phyloP scores from a whole-genome alignment of 1,140 invertebrate genomes.

The Drosophila paulistorum region DNA sequence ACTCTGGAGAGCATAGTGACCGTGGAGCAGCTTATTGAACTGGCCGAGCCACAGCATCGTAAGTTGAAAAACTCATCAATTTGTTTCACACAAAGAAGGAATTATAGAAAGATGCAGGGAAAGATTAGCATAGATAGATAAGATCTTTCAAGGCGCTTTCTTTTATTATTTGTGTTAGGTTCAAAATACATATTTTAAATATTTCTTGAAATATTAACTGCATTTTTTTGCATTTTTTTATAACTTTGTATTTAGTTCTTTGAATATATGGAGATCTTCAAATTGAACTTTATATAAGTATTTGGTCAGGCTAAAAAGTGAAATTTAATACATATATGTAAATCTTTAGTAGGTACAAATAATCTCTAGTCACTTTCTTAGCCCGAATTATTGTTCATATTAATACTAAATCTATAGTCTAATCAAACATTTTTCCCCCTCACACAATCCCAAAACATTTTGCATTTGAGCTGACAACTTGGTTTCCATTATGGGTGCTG shows the following conservation, averaged over 20 bases:
- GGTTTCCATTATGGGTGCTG: background rate
- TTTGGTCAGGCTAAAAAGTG: background rate
- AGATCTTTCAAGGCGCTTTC: background rate
- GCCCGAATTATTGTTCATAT: background rate
- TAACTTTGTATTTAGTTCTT: background rate
- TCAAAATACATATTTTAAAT: too few species aligned
- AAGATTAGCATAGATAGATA: background rate
- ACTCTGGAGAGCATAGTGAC: conserved; percentile 88
- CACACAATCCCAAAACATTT: background rate
- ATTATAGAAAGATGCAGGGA: background rate
- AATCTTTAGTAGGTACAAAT: background rate
- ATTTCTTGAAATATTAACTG: background rate
- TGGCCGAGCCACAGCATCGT: conserved; percentile 91
- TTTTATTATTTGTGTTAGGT: too few species aligned
- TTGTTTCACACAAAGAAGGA: background rate
- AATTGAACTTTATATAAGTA: background rate
- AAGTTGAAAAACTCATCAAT: conserved; percentile 82
- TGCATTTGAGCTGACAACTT: conserved; percentile 16
- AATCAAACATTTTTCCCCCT: background rate
- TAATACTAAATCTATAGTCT: conserved; percentile 7
- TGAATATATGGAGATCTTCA: background rate
- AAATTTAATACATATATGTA: background rate
- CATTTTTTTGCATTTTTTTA: too few species aligned
- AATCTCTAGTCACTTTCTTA: background rate
- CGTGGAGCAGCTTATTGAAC: conserved; percentile 89